Evolutionary conservation across 2,888 invertebrate species (phyloP).

Genomic region (Falcaria lacertinaria): DNA sequence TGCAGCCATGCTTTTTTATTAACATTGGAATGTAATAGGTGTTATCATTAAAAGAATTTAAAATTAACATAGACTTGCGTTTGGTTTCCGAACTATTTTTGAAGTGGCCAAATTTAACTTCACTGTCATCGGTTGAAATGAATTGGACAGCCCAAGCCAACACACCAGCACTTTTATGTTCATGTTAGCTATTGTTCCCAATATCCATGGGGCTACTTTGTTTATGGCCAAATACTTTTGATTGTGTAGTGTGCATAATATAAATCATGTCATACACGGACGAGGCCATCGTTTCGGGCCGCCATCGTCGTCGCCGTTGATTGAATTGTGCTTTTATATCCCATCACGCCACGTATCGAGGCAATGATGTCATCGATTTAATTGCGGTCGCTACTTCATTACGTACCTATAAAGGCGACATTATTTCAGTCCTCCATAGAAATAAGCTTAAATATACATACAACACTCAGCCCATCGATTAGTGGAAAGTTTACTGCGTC

Average conservation of each 20-base stretch:
- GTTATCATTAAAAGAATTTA: neutral
- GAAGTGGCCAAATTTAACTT: neutral
- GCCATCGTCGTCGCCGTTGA: constrained; percentile 32
- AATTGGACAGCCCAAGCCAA: no score
- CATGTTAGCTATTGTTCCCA: no score
- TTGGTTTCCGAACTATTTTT: neutral
- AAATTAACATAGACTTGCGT: neutral
- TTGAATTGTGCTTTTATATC: constrained; percentile 70
- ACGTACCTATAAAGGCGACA: constrained; percentile 56
- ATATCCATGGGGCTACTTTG: no score
- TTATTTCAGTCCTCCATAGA: constrained; percentile 44
- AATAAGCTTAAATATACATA: constrained; percentile 32
- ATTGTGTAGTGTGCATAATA: constrained; percentile 2
- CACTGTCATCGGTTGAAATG: neutral
- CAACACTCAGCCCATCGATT: constrained; percentile 42
- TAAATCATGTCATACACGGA: constrained; percentile 18
- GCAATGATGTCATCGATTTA: constrained; percentile 73
- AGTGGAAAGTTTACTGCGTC: constrained; percentile 45
- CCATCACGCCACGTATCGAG: constrained; percentile 52
- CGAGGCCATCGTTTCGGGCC: constrained; percentile 19
- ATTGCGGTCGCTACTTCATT: constrained; percentile 65
- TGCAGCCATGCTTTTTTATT: no score
- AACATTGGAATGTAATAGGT: neutral
- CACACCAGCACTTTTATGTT: no score
- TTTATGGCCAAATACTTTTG: no score